Percentiles rank a stretch among this genome's conserved stretches.
Evolutionary conservation across 2,113 vertebrate species (phyloP).

Genomic region (Dipodomys ordii): DNA sequence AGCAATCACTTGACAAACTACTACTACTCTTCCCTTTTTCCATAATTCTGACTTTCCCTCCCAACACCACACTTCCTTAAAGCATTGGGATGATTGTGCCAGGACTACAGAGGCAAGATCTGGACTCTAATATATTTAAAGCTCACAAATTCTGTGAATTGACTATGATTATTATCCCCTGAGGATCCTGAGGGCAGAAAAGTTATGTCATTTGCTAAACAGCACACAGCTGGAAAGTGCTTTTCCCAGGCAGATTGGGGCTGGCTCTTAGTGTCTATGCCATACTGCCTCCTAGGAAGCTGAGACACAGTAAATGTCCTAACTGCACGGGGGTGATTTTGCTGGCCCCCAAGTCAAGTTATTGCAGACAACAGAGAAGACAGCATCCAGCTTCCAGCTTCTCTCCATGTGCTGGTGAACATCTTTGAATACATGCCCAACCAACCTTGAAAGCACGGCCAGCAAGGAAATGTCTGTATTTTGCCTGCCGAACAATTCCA

Average conservation of each 20-base stretch:
- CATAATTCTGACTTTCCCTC: not conserved
- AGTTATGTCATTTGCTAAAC: not conserved
- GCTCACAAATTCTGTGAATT: not conserved
- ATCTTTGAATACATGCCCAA: not conserved
- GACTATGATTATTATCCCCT: not conserved
- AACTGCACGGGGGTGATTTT: not conserved
- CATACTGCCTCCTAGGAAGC: not conserved
- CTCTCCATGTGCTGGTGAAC: not conserved
- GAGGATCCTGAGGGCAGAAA: not conserved
- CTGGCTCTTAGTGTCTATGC: not conserved
- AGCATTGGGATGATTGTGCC: not conserved
- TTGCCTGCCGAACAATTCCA: not conserved
- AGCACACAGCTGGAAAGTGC: not conserved
- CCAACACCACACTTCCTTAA: not conserved
- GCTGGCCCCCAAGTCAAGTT: not conserved
- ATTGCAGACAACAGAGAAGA: not conserved
- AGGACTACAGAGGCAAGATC: not conserved
- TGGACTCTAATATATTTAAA: not conserved
- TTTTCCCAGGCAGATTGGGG: not conserved
- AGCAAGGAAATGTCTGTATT: not conserved
- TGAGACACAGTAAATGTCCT: not conserved
- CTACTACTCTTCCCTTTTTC: not conserved
- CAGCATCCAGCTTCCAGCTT: not conserved
- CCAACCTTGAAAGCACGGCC: not conserved
- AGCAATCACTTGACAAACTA: not conserved